Base-by-base conservation (phyloP, 2,888 invertebrate species). In the Cordilura impudica region DNA sequence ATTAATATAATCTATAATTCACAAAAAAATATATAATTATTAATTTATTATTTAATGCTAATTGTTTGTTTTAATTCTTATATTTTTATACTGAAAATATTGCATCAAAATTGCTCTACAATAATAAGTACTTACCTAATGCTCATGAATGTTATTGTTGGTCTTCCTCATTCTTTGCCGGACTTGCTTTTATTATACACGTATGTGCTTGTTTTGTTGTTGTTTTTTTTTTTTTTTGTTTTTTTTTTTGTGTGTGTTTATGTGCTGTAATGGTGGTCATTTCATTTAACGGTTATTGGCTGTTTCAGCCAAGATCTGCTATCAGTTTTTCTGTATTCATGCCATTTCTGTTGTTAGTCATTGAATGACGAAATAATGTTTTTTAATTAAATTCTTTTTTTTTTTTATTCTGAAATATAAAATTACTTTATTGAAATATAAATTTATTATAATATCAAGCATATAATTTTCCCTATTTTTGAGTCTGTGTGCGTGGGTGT, bases 241-340 rank as follows among this genome's bases (percentile, higher is more conserved):
- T 49, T 4, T 2, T 14, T 4, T 23, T 51, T n/a, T n/a, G n/a
- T 21, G 45, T 45, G 4, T 16, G 45, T 39, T 39, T 39, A 10
- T 51, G 12, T 29, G 19, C 53, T 23, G 18, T 31, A 60, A 47
- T 60, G 16, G 18, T 43, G 70, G 51, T 23, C 19, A 72, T 63
- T 70, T 65, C n/a, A 53, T 61, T 66, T 61, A 71, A 72, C 58
- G 43, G 19, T 63, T 63, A 61, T 72, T 39, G 45, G 51, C 43
- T 61, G 49, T 67, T 67, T 51, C 63, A 5, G 4, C 26, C 18
- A 19, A 45, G 51, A 71, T 71, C 5, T 16, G 23, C 29, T 49
- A n/a, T 47, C 35, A n/a, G 39, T 63, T 16, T 58, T 51, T 43
- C 56, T 49, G 18, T 56, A 10, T 56, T 47, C 18, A 47, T 21